Evolutionary conservation across 1,140 invertebrate genomes (phyloP).

Genomic region (Cylas formicarius): DNA sequence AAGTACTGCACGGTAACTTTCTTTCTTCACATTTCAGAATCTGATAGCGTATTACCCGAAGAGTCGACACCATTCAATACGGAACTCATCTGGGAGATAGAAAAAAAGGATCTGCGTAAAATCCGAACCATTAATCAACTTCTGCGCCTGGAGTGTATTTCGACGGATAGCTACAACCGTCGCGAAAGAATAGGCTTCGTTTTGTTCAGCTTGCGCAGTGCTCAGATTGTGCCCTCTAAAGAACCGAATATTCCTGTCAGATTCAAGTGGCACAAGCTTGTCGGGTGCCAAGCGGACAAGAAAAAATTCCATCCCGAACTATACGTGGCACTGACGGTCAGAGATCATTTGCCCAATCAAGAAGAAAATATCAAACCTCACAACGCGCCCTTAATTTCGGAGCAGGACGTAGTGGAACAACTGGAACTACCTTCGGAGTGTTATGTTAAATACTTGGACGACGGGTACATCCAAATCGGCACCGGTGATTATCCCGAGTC

Average conservation of each 20-base stretch:
- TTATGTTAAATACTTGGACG: conserved; percentile 28
- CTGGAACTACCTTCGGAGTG: conserved; percentile 10
- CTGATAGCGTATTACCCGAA: conserved; percentile 41
- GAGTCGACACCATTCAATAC: conserved; percentile 42
- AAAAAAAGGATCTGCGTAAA: conserved; percentile 44
- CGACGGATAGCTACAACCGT: conserved; percentile 38
- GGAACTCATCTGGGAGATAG: conserved; percentile 48
- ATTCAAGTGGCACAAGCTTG: conserved; percentile 44
- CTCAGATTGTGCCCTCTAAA: conserved; percentile 41
- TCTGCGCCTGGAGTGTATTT: conserved; percentile 47
- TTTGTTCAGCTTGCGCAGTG: conserved; percentile 44
- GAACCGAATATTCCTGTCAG: conserved; percentile 23
- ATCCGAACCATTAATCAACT: conserved; percentile 45
- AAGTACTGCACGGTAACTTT: too few relatives aligned
- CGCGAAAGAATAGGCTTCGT: conserved; percentile 47
- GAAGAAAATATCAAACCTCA: conserved; percentile 1
- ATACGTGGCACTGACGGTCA: conserved; percentile 44
- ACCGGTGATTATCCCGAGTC: conserved; percentile 17
- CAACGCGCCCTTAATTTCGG: conserved; percentile 22
- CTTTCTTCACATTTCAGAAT: conserved; percentile 37
- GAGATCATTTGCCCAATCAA: conserved; percentile 35
- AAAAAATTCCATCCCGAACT: conserved; percentile 45
- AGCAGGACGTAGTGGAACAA: conserved; percentile 6
- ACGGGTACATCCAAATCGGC: conserved; percentile 35
- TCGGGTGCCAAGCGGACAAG: conserved; percentile 43